Evolutionary conservation across 1,140 invertebrate genomes (phyloP).

Genomic region (Drosophila ambigua): DNA sequence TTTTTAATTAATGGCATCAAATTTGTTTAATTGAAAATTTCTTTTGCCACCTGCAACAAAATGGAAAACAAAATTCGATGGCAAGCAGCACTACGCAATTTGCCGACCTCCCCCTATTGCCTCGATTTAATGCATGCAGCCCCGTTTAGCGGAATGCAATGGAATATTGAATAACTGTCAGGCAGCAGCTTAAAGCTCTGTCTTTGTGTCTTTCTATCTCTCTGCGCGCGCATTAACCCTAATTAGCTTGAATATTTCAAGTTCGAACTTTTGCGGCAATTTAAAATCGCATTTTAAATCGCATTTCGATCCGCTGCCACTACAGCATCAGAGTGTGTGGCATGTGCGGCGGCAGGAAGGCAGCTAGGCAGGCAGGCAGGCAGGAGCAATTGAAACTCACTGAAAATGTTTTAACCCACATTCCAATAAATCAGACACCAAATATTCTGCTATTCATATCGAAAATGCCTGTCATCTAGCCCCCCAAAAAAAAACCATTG

Average conservation of each 20-base stretch:
- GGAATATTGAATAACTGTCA: constrained; percentile 4
- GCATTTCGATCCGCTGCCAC: background rate
- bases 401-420: no score
- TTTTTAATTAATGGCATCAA: constrained; percentile 33
- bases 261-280: constrained; percentile 5
- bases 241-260: constrained; percentile 19
- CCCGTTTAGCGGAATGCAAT: background rate
- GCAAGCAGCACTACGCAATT: constrained; percentile 1
- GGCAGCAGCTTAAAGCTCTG: constrained; percentile 15
- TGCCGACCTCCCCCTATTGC: background rate
- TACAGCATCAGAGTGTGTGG: no score
- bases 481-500: no score
- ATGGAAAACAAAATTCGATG: constrained; percentile 7
- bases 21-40: constrained; percentile 20
- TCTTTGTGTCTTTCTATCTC: no score
- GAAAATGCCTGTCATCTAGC: no score
- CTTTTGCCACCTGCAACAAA: constrained; percentile 16
- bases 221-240: constrained; percentile 1
- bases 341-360: no score
- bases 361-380: no score
- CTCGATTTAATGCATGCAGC: background rate
- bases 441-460: no score
- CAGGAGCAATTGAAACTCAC: no score
- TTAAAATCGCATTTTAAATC: constrained; percentile 3
- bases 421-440: no score